Conservation (phyloP, 2,888 invertebrate species). For the Acleris emargana region DNA sequence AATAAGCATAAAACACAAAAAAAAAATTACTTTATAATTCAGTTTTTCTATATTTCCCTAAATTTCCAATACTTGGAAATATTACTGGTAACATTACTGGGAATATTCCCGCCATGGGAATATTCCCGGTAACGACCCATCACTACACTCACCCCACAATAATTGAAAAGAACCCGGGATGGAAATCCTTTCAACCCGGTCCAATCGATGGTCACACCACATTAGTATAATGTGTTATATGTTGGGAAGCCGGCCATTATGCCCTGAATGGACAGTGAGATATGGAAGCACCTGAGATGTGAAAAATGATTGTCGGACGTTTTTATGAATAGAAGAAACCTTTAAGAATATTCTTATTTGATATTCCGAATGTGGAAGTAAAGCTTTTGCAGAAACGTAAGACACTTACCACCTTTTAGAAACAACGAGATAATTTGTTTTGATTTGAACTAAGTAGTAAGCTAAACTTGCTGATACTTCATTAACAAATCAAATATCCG, state of each 20-base stretch:
- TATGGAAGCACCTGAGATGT: slow-evolving; percentile 56
- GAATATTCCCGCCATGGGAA: too few species aligned
- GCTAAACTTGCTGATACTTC: slow-evolving; percentile 5
- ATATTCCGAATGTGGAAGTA: neutral
- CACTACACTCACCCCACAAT: slow-evolving; percentile 63
- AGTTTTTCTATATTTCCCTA: too few species aligned
- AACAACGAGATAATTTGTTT: too few species aligned
- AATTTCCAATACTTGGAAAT: too few species aligned
- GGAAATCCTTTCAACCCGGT: slow-evolving; percentile 69
- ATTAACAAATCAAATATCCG: slow-evolving; percentile 6
- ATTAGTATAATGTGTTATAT: slow-evolving; percentile 46
- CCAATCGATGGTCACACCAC: slow-evolving; percentile 64
- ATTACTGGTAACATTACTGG: too few species aligned
- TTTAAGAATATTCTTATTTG: neutral
- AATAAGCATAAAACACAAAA: too few species aligned
- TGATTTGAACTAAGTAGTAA: neutral
- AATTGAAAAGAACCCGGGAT: slow-evolving; percentile 63
- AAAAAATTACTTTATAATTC: too few species aligned
- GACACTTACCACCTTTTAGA: too few species aligned
- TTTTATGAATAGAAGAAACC: slow-evolving; percentile 2
- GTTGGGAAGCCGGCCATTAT: slow-evolving; percentile 68
- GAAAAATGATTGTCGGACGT: slow-evolving; percentile 59
- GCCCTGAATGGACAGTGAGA: slow-evolving; percentile 52
- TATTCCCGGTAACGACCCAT: too few species aligned
- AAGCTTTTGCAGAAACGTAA: too few species aligned